Evolutionary conservation across 1,140 invertebrate genomes (phyloP), one percentile per base, ranked within the genome.

Genomic region (Cyclargus thomasi): DNA sequence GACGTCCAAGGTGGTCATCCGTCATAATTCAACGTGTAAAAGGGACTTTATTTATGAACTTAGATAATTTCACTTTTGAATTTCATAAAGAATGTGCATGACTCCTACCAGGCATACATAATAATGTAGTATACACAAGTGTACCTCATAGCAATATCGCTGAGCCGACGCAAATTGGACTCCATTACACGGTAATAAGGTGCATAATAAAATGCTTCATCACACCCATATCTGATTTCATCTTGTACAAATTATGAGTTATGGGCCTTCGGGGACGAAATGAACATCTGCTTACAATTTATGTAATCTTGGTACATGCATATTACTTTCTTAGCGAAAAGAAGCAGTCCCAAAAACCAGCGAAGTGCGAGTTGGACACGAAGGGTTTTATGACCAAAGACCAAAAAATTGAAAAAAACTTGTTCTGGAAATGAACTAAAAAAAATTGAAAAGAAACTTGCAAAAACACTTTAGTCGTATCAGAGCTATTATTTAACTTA

Each of bases 241-340:
- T 47, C 39, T 16, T 47, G 39, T 47, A 47, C 39, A 47, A 47
- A 47, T 47, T 47, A 47, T 47, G 39, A 47, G 39, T 47, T 47
- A 47, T 47, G 3, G 14, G 10, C 14, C 39, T 16, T 47, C 3
- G 39, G 39, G 39, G 39, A 16, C 14, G 39, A 47, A 47, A 47
- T 11, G 39, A 47, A 47, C 39, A 47, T 47, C 39, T 47, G 39
- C 39, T 47, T 47, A 47, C 39, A 8, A 47, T 47, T 47, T 47
- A 47, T 47, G 39, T 14, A 8, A 11, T 47, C 39, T 8, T 47
- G 3, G 39, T 47, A 47, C 8, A 47, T 47, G 39, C 39, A 47
- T 47, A 47, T 47, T 47, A 47, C 39, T 47, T 47, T 16, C 39
- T 47, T 14, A 47, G 39, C 39, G 39, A 47, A 14, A 47, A 47